Base-by-base conservation (phyloP, 2,888 invertebrate species). In the Diarsia brunnea region DNA sequence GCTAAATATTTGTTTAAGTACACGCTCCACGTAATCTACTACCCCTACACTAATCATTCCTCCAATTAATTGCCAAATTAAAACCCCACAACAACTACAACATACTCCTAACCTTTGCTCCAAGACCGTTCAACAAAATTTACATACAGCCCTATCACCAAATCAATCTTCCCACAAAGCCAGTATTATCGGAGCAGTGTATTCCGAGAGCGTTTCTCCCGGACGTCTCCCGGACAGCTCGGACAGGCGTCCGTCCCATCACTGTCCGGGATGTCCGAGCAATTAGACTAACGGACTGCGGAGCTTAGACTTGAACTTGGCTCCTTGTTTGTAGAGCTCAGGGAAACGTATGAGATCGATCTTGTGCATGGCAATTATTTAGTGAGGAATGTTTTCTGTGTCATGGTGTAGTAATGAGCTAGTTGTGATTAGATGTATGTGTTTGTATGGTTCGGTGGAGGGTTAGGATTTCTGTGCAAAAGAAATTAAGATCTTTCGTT, bases 231-330 rank as follows among this genome's bases (percentile, higher is more conserved):
- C 73, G 88, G 90, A 90, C 89, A 84, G 88, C 60, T 84, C 81
- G 83, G 92, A 90, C 90, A 90, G 91, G 82, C 91, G 90, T 90
- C 91, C 89, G 90, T 91, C 93, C 90, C 91, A 92, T 95, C 94
- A 93, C 90, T 90, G 94, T 94, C 93, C 86, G 83, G 75, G 74
- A 87, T 83, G 86, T 89, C 88, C 88, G 80, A 90, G 94, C 94
- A 95, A 95, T 95, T 95, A 95, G 93, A 92, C 91, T 94, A 94
- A 94, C 93, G 92, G 93, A 88, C 84, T 63, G 43, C 43, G 63
- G 63, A 24, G 63, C 84, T 84, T 84, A 75, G 86, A 86, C 88
- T 88, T 91, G 91, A 89, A 88, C 90, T 89, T 86, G 87, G 84
- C 82, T 88, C 89, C 88, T 88, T 86, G 87, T 89, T 86, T 89